phyloP scores from a whole-genome alignment of 2,113 vertebrate species.

The Lethenteron reissneri region DNA sequence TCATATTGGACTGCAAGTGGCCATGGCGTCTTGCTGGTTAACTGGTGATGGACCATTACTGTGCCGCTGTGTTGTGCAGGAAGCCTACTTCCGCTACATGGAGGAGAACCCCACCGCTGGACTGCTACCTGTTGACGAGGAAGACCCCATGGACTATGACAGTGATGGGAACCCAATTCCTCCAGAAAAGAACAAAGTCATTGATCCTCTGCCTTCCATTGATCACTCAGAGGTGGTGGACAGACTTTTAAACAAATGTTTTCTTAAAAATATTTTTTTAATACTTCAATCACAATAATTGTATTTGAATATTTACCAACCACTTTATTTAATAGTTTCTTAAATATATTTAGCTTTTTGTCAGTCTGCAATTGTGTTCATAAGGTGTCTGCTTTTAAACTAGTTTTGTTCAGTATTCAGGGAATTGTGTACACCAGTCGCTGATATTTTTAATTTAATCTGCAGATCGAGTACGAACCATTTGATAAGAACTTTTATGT shows the following conservation, averaged over 20 bases:
- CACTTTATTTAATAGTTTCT: not conserved
- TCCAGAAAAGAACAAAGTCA: constrained; percentile 60
- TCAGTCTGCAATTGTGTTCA: not conserved
- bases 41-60: too few relatives aligned
- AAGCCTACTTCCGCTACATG: constrained; percentile 98
- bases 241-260: not conserved
- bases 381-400: not conserved
- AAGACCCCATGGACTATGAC: constrained; percentile 88
- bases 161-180: constrained; percentile 91
- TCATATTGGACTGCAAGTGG: too few relatives aligned
- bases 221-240: constrained; percentile 70
- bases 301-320: too few relatives aligned
- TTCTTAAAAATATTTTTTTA: too few relatives aligned
- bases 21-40: too few relatives aligned
- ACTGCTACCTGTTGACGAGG: constrained; percentile 70
- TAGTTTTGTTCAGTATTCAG: not conserved
- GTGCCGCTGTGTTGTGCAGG: constrained; percentile 48
- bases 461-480: constrained; percentile 71
- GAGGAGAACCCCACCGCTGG: constrained; percentile 94
- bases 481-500: constrained; percentile 97
- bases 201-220: constrained; percentile 75
- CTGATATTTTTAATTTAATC: not conserved
- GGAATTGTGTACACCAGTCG: not conserved
- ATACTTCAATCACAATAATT: too few relatives aligned
- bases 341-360: not conserved